Conservation (phyloP, 2,888 invertebrate species). For the Drosophila ustulata region DNA sequence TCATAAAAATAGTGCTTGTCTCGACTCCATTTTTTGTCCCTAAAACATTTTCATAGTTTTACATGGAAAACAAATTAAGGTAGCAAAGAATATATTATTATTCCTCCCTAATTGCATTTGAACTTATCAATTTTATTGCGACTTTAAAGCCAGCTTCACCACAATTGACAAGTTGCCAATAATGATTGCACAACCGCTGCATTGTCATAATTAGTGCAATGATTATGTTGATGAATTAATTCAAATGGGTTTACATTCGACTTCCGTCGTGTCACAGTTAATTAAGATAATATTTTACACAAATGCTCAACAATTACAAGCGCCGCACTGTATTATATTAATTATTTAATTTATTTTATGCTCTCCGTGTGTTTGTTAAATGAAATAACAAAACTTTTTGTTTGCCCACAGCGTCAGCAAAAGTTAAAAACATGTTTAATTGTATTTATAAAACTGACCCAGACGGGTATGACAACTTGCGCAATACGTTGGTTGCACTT, state of each 20-base stretch:
- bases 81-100: no score
- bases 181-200: not conserved
- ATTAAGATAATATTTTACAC: slow-evolving; percentile 61
- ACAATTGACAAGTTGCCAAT: not conserved
- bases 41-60: no score
- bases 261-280: slow-evolving; percentile 56
- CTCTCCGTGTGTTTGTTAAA: slow-evolving; percentile 24
- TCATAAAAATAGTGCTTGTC: slow-evolving; percentile 2
- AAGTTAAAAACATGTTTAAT: slow-evolving; percentile 46
- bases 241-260: slow-evolving; percentile 69
- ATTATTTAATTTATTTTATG: slow-evolving; percentile 63
- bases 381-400: slow-evolving; percentile 31
- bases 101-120: not conserved
- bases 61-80: no score
- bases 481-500: not conserved
- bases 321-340: slow-evolving; percentile 47
- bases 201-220: slow-evolving; percentile 60
- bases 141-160: no score
- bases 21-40: no score
- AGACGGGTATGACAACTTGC: not conserved
- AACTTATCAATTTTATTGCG: not conserved
- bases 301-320: slow-evolving; percentile 39
- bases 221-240: slow-evolving; percentile 70
- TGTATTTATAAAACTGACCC: slow-evolving; percentile 1
- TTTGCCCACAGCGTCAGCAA: slow-evolving; percentile 48